Evolutionary conservation across 2,113 vertebrate genomes (phyloP), one percentile per base, ranked within the genome.

Genomic region (Pelobates fuscus): DNA sequence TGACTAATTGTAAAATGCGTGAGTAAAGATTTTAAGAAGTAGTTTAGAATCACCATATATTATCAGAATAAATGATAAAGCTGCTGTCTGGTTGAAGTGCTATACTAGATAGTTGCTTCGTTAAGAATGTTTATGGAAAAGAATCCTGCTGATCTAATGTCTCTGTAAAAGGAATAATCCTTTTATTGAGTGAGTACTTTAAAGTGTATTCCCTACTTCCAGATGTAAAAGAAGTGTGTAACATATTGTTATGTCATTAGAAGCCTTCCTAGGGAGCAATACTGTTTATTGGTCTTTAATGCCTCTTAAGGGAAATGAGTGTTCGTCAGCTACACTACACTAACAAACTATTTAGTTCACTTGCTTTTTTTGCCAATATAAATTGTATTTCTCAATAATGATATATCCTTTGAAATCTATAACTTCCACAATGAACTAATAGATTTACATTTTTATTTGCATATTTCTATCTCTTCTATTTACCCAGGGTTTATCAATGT

Each of bases 1-100:
- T 82, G 69, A 23, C 71, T 84, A 83, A 79, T 78, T 66, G 81
- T 46, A 81, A 77, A 67, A 78, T 61, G 79, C 81, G 79, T 81
- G 29, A 71, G 68, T 70, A 77, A 24, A 70, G 80, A 70, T 80
- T 87, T 79, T 66, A 81, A 80, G 72, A 69, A 18, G 12, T 77
- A 71, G 68, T 81, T 83, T 82, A 61, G 80, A 71, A 78, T 85
- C 82, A 62, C 75, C 71, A 11, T 26, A 23, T 54, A 75, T 59
- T 67, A 77, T 80, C 82, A 64, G 81, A 58, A 25, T 52, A 68
- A 60, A 52, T 24, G 2, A 2, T 49, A 68, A 52, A 67, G 32
- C 12, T 18, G 2, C 54, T 46, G 11, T 46, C 25, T 60, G 27
- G 54, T 63, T 66, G n/a, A 44, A 75, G 26, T 21, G 30, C 26